phyloP scores from a whole-genome alignment of 2,797 vertebrate species.

The Ptychadena robeensis region DNA sequence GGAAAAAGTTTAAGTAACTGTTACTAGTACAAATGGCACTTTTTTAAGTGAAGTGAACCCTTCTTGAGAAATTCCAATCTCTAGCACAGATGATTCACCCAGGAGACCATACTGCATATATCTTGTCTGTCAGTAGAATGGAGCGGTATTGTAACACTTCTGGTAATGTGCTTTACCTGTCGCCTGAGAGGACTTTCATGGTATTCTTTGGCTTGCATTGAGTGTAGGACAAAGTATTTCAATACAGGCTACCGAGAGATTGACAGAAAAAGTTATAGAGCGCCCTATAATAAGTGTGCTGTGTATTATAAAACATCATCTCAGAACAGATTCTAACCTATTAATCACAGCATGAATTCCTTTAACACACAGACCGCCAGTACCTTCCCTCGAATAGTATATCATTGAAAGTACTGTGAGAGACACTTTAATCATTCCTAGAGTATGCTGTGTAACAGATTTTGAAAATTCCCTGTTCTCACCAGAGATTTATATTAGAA shows the following conservation, averaged over 20 bases:
- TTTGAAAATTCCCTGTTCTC: slow-evolving; percentile 64
- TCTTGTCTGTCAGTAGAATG: not conserved
- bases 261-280: slow-evolving; percentile 60
- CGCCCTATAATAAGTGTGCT: slow-evolving; percentile 66
- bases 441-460: slow-evolving; percentile 68
- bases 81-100: not conserved
- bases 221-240: slow-evolving; percentile 30
- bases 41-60: not conserved
- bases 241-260: slow-evolving; percentile 32
- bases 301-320: slow-evolving; percentile 67
- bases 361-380: slow-evolving; percentile 69
- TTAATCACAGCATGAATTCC: slow-evolving; percentile 65
- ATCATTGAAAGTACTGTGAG: slow-evolving; percentile 68
- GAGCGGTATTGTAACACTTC: not conserved
- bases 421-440: slow-evolving; percentile 70
- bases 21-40: not conserved
- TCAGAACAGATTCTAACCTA: slow-evolving; percentile 66
- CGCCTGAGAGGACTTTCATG: slow-evolving; percentile 12
- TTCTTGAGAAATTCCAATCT: not conserved
- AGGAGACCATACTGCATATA: not conserved
- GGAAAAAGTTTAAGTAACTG: slow-evolving; percentile 4
- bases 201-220: not conserved
- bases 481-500: slow-evolving; percentile 69
- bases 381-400: slow-evolving; percentile 67
- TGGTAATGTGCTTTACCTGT: slow-evolving; percentile 2